Evolutionary conservation across 2,888 invertebrate species (phyloP).

Genomic region (Cephus rjabovi): DNA sequence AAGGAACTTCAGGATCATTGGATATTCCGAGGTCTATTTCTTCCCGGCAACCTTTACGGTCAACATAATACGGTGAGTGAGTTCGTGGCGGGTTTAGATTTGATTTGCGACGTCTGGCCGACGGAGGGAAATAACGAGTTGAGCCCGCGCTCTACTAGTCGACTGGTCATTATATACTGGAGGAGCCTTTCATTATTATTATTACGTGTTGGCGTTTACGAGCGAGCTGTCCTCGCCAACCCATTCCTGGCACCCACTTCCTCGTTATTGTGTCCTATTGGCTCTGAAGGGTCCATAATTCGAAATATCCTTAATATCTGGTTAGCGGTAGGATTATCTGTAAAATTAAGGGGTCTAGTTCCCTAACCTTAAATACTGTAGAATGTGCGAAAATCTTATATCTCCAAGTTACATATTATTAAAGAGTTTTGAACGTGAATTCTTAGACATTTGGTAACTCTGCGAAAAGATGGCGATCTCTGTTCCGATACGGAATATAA

Average conservation of each 20-base stretch:
- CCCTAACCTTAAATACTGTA: not conserved
- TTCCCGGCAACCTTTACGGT: not conserved
- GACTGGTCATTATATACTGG: slow-evolving; percentile 37
- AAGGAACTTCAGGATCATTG: not conserved
- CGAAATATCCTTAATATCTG: not conserved
- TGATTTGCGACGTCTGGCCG: slow-evolving; percentile 43
- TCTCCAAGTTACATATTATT: not conserved
- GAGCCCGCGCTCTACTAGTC: slow-evolving; percentile 25
- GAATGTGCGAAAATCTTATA: not conserved
- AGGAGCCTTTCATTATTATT: slow-evolving; percentile 59
- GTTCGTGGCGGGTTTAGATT: slow-evolving; percentile 17
- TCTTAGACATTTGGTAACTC: not conserved
- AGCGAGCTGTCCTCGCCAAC: slow-evolving; percentile 32
- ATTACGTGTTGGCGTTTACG: slow-evolving; percentile 63
- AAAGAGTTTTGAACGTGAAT: not conserved
- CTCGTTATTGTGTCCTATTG: not conserved
- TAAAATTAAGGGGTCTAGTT: not conserved
- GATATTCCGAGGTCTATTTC: not conserved
- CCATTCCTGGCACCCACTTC: slow-evolving; percentile 23
- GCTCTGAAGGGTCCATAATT: not conserved
- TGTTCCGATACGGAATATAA: not conserved
- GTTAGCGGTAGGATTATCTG: not conserved
- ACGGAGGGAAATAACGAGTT: slow-evolving; percentile 35
- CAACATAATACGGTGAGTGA: slow-evolving; percentile 5
- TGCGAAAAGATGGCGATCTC: not conserved